Base-by-base conservation (phyloP, 2,888 invertebrate species). In the Minunthozetes semirufus region DNA sequence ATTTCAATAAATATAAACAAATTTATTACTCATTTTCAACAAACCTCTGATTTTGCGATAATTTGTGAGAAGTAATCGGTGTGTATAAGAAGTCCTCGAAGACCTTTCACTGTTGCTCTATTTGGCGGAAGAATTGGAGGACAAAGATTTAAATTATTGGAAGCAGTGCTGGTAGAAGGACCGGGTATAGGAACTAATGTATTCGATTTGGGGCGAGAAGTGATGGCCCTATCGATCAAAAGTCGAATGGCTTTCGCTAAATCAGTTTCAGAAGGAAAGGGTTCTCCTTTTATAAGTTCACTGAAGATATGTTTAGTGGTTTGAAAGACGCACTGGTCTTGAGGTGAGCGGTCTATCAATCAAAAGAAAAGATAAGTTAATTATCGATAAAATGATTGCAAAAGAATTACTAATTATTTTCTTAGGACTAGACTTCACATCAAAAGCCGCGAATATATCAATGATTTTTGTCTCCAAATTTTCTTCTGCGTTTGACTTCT, bases 41-140 rank as follows among this genome's bases (percentile, higher is more conserved):
- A 19, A 38, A 68, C 68, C 22, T 68, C 38, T 6, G 68, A 68
- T 42, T 42, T 68, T 19, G 68, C 68, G 15, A 53, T 61, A 19
- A 56, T 59, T 61, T 29, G 61, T 15, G 46, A 59, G 19, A 73
- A 61, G 53, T 73, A 61, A 22, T 73, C 73, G 17, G 29, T 33
- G 11, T 73, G 73, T 13, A 61, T 3, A n/a, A 73, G 46, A n/a
- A 53, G 38, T 27, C 33, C 61, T 8, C 59, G 29, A 9, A 59
- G 46, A 17, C 61, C 73, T 11, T 42, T 56, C 1, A 73, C 25
- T 15, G 73, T 73, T 1, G 61, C 19, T 9, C 27, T 33, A 25
- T 59, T 73, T 25, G 73, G 73, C n/a, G 73, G 56, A 13, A 73
- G 33, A n/a, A 72, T 56, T 22, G 68, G 42, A 13, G 42, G 42